These are phyloP conservation scores for Epinotia bilunana DNA, from an alignment of 2,888 invertebrate species.

Conservation along the genomic window DNA sequence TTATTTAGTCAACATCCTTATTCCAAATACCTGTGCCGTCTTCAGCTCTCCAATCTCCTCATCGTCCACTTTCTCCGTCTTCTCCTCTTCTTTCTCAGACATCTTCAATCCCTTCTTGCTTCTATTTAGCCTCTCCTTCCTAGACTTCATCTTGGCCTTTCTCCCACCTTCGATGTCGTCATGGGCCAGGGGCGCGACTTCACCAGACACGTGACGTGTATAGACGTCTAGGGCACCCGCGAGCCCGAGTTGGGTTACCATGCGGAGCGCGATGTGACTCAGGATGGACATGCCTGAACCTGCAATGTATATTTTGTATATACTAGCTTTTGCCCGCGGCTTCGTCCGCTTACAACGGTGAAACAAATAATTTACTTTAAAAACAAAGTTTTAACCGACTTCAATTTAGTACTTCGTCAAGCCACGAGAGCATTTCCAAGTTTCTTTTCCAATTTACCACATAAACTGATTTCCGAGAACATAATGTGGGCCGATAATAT, in stretches of 20 bases:
- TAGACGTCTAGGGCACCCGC: slow-evolving; percentile 61
- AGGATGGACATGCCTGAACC: slow-evolving; percentile 93
- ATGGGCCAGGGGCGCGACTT: slow-evolving; percentile 61
- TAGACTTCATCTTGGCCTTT: slow-evolving; percentile 73
- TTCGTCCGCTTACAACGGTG: too few species aligned
- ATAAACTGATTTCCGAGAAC: too few species aligned
- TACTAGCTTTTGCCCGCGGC: too few species aligned
- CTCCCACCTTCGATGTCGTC: slow-evolving; percentile 71
- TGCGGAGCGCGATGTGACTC: slow-evolving; percentile 89
- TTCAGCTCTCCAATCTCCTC: slow-evolving; percentile 61
- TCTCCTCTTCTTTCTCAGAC: slow-evolving; percentile 43
- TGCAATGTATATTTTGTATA: slow-evolving; percentile 51
- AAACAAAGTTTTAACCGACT: too few species aligned
- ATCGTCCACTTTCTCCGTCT: slow-evolving; percentile 55
- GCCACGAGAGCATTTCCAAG: too few species aligned
- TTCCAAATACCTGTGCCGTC: slow-evolving; percentile 24
- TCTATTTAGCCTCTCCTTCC: slow-evolving; percentile 75
- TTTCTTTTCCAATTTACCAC: too few species aligned
- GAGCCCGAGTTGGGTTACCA: slow-evolving; percentile 88
- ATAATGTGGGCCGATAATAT: too few species aligned
- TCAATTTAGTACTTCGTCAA: too few species aligned
- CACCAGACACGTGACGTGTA: slow-evolving; percentile 58
- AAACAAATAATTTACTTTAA: too few species aligned
- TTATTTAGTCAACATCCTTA: too few species aligned
- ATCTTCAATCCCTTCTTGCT: slow-evolving; percentile 67